A percentile compares a stretch with the other conserved stretches of the same genome.
Evolutionary conservation across 2,113 vertebrate genomes (phyloP).

Genomic region (Clarias magur): DNA sequence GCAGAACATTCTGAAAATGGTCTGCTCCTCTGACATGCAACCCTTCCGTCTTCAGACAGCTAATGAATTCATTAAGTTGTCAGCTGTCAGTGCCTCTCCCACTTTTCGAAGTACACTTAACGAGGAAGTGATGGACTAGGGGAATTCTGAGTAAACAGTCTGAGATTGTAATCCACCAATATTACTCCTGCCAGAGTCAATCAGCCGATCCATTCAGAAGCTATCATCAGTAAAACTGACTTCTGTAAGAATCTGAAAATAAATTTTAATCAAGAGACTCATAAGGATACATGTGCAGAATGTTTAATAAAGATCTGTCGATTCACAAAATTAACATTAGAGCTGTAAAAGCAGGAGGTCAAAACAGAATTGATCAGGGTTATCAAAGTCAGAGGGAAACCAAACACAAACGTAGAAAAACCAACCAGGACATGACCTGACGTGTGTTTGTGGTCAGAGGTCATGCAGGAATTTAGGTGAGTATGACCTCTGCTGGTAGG

Average conservation of each 20-base stretch:
- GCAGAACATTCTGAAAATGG: background rate
- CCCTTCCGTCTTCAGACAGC: constrained; percentile 10
- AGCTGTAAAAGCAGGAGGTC: background rate
- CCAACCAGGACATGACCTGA: background rate
- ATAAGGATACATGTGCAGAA: background rate
- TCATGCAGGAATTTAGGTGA: background rate
- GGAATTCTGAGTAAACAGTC: constrained; percentile 31
- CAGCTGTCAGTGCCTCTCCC: constrained; percentile 22
- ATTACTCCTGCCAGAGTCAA: constrained; percentile 25
- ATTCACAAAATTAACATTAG: background rate
- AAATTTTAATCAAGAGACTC: background rate
- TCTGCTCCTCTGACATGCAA: background rate
- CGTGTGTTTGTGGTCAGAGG: background rate
- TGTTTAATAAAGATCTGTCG: background rate
- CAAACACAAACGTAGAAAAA: background rate
- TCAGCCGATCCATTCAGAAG: background rate
- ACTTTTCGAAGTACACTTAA: constrained; percentile 24
- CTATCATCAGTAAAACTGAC: constrained; percentile 8
- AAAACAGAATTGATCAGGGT: background rate
- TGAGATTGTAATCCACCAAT: constrained; percentile 22
- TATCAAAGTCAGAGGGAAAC: background rate
- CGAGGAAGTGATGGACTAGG: constrained; percentile 14
- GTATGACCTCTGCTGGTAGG: background rate
- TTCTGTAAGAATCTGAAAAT: constrained; percentile 1
- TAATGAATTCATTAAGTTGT: constrained; percentile 43